A percentile compares a stretch with the other conserved stretches of the same genome.
Evolutionary conservation across 1,140 invertebrate species (phyloP).

Genomic region (Bemisia tabaci): DNA sequence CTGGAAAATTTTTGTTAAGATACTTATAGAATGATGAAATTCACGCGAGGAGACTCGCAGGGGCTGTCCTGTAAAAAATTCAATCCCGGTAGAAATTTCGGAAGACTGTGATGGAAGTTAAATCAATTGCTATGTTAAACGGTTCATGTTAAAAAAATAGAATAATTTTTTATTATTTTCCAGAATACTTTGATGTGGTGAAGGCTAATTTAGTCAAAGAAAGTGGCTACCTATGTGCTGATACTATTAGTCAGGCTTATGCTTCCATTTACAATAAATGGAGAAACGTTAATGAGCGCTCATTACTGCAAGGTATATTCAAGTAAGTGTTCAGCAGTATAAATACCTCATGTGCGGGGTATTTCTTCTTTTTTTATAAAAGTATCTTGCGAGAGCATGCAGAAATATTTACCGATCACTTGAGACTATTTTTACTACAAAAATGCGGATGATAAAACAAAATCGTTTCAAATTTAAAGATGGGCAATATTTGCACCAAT

Average conservation of each 20-base stretch:
- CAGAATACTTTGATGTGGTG: constrained; percentile 60
- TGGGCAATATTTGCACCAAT: too few species aligned
- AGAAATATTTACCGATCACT: too few species aligned
- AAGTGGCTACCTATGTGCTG: constrained; percentile 21
- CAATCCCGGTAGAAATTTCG: constrained; percentile 34
- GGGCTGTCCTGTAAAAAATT: constrained; percentile 55
- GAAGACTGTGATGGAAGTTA: neutral
- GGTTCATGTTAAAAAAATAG: constrained; percentile 11
- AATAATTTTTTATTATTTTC: too few species aligned
- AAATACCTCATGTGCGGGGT: too few species aligned
- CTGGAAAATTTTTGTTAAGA: too few species aligned
- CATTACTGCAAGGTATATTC: neutral
- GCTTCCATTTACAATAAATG: neutral
- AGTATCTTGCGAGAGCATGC: too few species aligned
- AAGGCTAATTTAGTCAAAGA: constrained; percentile 45
- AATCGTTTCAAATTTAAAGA: too few species aligned
- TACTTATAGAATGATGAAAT: too few species aligned
- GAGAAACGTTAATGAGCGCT: neutral
- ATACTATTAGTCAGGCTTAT: neutral
- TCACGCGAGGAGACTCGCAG: too few species aligned
- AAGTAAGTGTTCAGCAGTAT: neutral
- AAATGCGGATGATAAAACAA: too few species aligned
- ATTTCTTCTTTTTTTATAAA: too few species aligned
- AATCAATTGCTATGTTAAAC: constrained; percentile 12
- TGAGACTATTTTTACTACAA: too few species aligned